Evolutionary conservation across 2,888 invertebrate species (phyloP), one percentile per base, ranked within the genome.

Genomic region (Salpingus planirostris): DNA sequence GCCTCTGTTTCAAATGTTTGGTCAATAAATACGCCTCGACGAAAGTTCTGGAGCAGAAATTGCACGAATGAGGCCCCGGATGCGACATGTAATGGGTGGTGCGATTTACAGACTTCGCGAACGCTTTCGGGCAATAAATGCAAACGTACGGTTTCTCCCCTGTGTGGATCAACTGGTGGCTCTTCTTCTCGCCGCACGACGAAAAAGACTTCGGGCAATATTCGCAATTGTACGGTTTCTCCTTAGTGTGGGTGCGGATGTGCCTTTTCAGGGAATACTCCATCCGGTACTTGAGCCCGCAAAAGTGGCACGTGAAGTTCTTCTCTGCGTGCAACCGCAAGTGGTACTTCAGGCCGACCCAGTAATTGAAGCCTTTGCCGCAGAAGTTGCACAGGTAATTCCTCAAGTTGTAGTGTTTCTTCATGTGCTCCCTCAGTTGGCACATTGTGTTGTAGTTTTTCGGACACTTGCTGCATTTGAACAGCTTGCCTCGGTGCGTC

Each of bases 321-420:
- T 50, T 49, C 30, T 57, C 54, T n/a, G 0, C 48, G 27, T 56
- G 56, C n/a, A 47, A 32, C 3, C 52, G 38, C 49, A 54, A 47
- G 29, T 56, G 56, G 27, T 56, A 56, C 3, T 33, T 33, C 15
- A 55, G 42, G 1, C 53, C 50, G 54, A 83, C 85, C 5, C 82
- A 80, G 54, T 86, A 85, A 59, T 85, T 85, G 69, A 86, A 86
- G 15, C 81, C 82, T 55, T 86, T 86, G 21, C 82, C 81, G 52
- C 86, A 86, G 60, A 82, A 80, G 8, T 79, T 78, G 63, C 86
- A 86, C 24, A 85, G 68, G 61, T 81, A 82, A 32, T 80, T 68
- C 52, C 85, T 82, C 38, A 80, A 71, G 52, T 83, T 80, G 42
- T 77, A 78, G 65, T 85, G 85, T 54, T 81, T 79, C 59, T 80